A percentile compares a stretch with the other conserved stretches of the same genome.
phyloP scores from a whole-genome alignment of 2,797 vertebrate genomes.

The Periparus ater region DNA sequence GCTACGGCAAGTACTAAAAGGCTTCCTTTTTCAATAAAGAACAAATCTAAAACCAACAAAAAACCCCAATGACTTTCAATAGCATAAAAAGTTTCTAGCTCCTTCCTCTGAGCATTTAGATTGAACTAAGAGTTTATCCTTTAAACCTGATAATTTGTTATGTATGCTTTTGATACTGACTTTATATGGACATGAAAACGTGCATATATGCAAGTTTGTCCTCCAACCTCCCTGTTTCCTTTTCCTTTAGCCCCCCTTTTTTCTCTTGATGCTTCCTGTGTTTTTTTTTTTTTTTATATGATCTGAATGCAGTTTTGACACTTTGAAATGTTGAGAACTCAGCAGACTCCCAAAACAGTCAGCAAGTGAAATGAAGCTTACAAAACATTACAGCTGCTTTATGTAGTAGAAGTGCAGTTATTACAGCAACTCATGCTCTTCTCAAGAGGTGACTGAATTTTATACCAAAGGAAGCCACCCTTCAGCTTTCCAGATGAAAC shows the following conservation, averaged over 20 bases:
- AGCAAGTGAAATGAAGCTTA: not conserved
- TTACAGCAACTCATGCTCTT: not conserved
- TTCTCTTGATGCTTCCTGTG: not conserved
- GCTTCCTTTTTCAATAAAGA: not conserved
- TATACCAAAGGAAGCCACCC: not conserved
- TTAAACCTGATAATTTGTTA: not conserved
- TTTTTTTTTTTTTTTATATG: not conserved
- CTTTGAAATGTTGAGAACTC: not conserved
- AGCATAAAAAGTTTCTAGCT: not conserved
- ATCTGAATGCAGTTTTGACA: not conserved
- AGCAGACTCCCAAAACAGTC: not conserved
- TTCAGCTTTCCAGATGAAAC: not conserved
- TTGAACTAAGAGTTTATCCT: not conserved
- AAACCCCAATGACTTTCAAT: accelerated
- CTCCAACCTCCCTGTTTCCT: not conserved
- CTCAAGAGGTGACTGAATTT: not conserved
- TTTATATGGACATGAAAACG: not conserved
- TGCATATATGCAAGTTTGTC: not conserved
- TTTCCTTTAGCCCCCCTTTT: not conserved
- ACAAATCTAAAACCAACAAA: not conserved
- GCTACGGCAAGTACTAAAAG: not conserved
- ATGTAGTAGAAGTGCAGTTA: not conserved
- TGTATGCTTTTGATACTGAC: not conserved
- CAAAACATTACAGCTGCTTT: not conserved
- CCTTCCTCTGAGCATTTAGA: not conserved